These are phyloP conservation scores for Platypus cylindrus DNA, from an alignment of 2,888 invertebrate genomes.

Conservation along the genomic window DNA sequence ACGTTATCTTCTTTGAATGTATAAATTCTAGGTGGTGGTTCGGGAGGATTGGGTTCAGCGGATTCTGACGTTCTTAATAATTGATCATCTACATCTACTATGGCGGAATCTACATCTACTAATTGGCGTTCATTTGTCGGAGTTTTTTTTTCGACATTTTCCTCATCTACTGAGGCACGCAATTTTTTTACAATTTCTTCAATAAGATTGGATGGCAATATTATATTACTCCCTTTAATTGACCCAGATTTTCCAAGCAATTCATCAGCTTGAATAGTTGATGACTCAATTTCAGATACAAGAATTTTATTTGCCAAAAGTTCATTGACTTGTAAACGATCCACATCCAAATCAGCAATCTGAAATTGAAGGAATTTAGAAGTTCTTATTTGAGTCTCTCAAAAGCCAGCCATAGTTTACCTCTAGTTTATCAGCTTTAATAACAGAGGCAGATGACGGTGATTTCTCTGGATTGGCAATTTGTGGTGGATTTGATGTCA, in stretches of 20 bases:
- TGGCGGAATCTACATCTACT: conserved; percentile 1
- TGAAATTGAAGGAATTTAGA: no score
- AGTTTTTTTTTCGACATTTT: conserved; percentile 32
- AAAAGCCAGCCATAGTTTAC: no score
- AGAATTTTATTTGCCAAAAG: conserved; percentile 66
- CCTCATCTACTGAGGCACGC: no score
- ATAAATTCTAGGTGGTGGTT: conserved; percentile 12
- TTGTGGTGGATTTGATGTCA: conserved; percentile 34
- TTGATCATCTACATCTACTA: neutral
- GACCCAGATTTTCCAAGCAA: conserved; percentile 57
- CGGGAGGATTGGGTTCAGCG: conserved; percentile 10
- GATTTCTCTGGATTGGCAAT: neutral
- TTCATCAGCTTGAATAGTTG: conserved; percentile 56
- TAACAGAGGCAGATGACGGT: neutral
- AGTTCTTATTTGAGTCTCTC: no score
- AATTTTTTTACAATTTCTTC: conserved; percentile 49
- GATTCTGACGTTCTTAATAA: neutral
- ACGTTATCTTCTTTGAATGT: no score
- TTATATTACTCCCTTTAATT: conserved; percentile 52
- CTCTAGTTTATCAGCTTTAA: no score
- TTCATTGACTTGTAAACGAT: conserved; percentile 63
- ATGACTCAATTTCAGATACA: conserved; percentile 57
- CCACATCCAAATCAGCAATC: conserved; percentile 57
- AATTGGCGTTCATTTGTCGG: conserved; percentile 19
- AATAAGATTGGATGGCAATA: conserved; percentile 54